A percentile compares a stretch with the other conserved stretches of the same genome.
These are phyloP conservation scores for Melanerpes formicivorus DNA, from an alignment of 2,113 vertebrate species.

Conservation along the genomic window DNA sequence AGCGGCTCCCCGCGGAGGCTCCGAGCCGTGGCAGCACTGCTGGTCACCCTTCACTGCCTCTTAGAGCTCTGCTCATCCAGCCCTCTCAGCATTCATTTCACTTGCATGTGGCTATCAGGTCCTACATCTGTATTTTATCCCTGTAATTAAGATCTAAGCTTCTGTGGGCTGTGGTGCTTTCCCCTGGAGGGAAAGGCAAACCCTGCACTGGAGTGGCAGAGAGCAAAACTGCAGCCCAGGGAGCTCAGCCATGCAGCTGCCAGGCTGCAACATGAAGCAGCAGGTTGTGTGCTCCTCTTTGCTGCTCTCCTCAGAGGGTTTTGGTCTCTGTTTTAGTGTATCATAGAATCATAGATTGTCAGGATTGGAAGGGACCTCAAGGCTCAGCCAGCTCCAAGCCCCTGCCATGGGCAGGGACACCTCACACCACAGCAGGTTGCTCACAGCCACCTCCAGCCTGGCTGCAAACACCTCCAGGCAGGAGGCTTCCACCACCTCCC, in stretches of 20 bases:
- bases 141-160: background rate
- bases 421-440: too few relatives aligned
- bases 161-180: rapidly evolving
- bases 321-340: background rate
- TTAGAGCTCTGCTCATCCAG: background rate
- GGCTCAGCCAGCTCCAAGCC: too few relatives aligned
- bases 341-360: background rate
- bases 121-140: slow-evolving; percentile 18
- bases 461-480: too few relatives aligned
- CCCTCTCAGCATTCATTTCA: background rate
- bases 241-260: background rate
- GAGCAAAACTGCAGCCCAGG: background rate
- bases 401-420: too few relatives aligned
- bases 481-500: too few relatives aligned
- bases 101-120: background rate
- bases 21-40: background rate
- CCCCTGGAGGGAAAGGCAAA: background rate
- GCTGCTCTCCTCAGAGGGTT: background rate
- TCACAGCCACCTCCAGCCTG: too few relatives aligned
- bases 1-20: rapidly evolving
- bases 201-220: background rate
- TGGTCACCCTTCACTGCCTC: background rate
- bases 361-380: too few relatives aligned
- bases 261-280: background rate
- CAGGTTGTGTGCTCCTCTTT: background rate